A percentile compares a stretch with the other conserved stretches of the same genome.
phyloP scores from a whole-genome alignment of 2,113 vertebrate species.

The Abramis brama region DNA sequence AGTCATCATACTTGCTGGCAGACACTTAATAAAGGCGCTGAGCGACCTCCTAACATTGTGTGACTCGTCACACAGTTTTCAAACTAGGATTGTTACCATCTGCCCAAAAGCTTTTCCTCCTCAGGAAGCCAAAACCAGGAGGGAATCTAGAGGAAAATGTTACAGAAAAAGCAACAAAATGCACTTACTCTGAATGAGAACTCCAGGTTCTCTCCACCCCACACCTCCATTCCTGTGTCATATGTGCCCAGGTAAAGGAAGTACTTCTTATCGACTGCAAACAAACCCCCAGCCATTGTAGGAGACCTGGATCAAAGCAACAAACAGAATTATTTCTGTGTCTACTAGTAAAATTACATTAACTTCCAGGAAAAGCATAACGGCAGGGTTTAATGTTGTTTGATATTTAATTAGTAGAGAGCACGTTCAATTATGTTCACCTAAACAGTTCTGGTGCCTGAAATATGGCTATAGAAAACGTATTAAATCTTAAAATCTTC shows the following conservation, averaged over 20 bases:
- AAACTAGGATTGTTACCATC: conserved; percentile 16
- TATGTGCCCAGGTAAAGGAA: conserved; percentile 97
- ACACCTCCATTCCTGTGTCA: conserved; percentile 98
- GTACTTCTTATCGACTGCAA: conserved; percentile 91
- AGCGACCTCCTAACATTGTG: background rate
- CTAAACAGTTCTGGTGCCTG: background rate
- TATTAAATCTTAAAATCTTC: no score
- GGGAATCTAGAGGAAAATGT: background rate
- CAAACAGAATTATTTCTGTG: background rate
- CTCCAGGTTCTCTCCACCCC: conserved; percentile 99
- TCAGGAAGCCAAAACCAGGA: background rate
- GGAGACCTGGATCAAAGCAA: conserved; percentile 82
- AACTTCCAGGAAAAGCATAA: background rate
- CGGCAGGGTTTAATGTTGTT: no score
- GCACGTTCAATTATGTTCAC: no score
- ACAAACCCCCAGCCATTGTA: conserved; percentile 98
- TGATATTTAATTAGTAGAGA: no score
- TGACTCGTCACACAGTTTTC: conserved; percentile 35
- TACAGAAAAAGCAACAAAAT: background rate
- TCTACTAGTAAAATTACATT: background rate
- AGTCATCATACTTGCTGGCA: conserved; percentile 9
- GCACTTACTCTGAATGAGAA: conserved; percentile 94
- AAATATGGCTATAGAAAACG: background rate
- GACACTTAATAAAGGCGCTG: conserved; percentile 28
- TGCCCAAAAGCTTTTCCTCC: background rate